A percentile compares a stretch with the other conserved stretches of the same genome.
Conservation (phyloP, 2,888 invertebrate genomes). For the Andrena praecox region DNA sequence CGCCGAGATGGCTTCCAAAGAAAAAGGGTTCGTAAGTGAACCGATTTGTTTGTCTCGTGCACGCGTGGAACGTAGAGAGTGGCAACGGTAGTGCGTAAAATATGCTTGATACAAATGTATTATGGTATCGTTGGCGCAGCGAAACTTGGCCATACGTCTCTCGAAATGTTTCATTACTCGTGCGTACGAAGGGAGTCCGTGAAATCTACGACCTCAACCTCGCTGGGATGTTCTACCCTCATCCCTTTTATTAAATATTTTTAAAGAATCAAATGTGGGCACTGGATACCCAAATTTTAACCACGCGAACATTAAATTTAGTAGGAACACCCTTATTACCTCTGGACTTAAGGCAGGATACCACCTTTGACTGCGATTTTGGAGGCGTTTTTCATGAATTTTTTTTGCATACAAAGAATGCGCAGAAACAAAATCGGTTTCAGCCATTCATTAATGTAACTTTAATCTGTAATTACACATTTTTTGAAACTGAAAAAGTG, state of each 20-base stretch:
- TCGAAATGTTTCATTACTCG: conserved; percentile 28
- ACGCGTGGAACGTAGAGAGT: neutral
- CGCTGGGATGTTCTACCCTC: neutral
- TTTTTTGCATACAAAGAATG: no score
- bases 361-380: no score
- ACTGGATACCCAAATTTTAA: neutral
- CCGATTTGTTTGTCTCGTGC: conserved; percentile 36
- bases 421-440: no score
- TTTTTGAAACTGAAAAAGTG: no score
- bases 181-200: neutral
- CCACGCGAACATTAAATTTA: no score
- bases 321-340: no score
- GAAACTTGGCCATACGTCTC: conserved; percentile 10
- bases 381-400: no score
- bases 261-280: neutral
- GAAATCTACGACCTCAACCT: neutral
- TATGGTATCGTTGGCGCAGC: neutral
- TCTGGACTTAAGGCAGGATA: no score
- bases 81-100: conserved; percentile 8
- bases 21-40: conserved; percentile 15
- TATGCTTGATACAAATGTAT: conserved; percentile 4
- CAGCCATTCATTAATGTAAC: no score
- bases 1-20: conserved; percentile 8
- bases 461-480: no score
- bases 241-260: neutral